Base-by-base conservation (phyloP, 2,797 vertebrate species). In the Falco rusticolus region DNA sequence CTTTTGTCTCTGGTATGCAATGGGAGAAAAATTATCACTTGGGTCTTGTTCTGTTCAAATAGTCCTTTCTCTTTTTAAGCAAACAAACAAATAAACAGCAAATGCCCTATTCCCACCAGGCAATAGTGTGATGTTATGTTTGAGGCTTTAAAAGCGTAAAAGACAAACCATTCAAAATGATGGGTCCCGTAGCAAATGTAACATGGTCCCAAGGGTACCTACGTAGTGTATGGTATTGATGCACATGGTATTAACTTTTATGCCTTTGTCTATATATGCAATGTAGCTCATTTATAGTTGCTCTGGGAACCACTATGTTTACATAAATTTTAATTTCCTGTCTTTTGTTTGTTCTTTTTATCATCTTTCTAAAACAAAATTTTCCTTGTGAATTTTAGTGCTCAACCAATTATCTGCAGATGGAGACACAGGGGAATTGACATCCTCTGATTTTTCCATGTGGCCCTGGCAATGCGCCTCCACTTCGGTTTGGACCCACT, bases 321-420 rank as follows among this genome's bases (percentile, higher is more conserved):
- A 97, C 97, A 97, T 97, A 96, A 94, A 96, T 97, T 97, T 97
- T 97, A 97, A 97, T 97, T 97, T 97, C 96, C 95, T 96, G 95
- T 93, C 95, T 97, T 97, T 97, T 96, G 95, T 96, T 97, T 97
- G 91, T 85, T 96, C 94, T 92, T 92, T 97, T 95, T 93, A 96
- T 97, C 96, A 96, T 97, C 74, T 87, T 96, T 91, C 95, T 95
- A 74, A 97, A 96, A 53, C 90, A 92, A 97, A 95, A 80, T 90
- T 95, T 96, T 95, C 68, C 84, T 89, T 70, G 68, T 13, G 84
- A 95, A 90, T 95, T 96, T 94, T 93, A 96, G 91, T 85, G 86
- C 77, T 96, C 88, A 90, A 87, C 78, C 92, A 86, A 91, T 94
- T 94, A 96, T 33, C 68, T 0, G 0, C 86, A 92, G 90, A 95